These are phyloP conservation scores for Drosophila aldrichi DNA, from an alignment of 2,888 invertebrate genomes.

Conservation along the genomic window DNA sequence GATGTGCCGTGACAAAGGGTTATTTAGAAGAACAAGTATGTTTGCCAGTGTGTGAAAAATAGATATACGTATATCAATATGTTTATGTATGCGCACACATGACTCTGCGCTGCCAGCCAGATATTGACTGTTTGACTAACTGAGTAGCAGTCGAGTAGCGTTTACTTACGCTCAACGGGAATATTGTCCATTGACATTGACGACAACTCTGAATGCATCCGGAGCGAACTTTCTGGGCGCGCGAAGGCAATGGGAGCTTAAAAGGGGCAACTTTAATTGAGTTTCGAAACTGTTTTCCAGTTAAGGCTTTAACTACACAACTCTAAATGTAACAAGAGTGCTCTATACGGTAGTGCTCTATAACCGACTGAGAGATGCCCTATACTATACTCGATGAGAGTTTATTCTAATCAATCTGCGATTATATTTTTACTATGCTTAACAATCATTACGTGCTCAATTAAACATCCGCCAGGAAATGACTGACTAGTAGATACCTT, in stretches of 20 bases:
- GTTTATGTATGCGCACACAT: neutral
- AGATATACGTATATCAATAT: constrained; percentile 9
- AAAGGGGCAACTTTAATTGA: neutral
- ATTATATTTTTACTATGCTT: too few relatives aligned
- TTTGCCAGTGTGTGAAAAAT: constrained; percentile 3
- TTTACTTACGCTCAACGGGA: constrained; percentile 11
- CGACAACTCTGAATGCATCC: constrained; percentile 34
- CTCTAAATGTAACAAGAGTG: too few relatives aligned
- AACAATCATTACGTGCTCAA: too few relatives aligned
- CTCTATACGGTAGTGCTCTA: neutral
- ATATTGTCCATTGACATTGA: constrained; percentile 33
- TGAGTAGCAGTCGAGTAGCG: constrained; percentile 17
- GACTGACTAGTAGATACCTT: too few relatives aligned
- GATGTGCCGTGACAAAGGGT: constrained; percentile 66
- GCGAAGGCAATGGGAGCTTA: neutral
- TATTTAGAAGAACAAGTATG: constrained; percentile 29
- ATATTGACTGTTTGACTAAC: constrained; percentile 42
- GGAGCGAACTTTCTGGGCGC: neutral
- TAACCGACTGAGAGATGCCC: neutral
- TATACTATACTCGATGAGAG: too few relatives aligned
- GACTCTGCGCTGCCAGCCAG: constrained; percentile 20
- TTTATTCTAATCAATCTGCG: neutral
- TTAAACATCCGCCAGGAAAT: too few relatives aligned
- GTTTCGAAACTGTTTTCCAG: neutral
- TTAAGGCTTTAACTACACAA: neutral